Conservation (phyloP, 1,140 invertebrate genomes). For the Dermatophagoides farinae region DNA sequence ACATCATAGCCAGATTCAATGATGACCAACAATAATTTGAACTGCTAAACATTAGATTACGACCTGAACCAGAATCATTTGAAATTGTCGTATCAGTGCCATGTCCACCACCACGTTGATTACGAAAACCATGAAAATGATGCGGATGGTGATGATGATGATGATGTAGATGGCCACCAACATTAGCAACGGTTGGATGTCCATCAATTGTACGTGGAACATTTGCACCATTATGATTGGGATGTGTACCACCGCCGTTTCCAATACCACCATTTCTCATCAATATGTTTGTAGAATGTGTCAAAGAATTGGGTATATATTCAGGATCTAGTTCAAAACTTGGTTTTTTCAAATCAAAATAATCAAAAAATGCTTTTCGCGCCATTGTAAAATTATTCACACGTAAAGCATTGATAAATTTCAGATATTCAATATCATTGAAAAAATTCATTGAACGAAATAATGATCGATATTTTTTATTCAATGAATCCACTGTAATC, state of each 20-base stretch:
- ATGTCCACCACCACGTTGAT: background rate
- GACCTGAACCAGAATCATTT: background rate
- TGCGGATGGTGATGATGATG: too few relatives aligned
- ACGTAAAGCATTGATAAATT: constrained; percentile 14
- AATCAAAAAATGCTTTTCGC: constrained; percentile 12
- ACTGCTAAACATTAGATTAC: background rate
- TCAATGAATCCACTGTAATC: background rate
- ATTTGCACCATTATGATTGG: background rate
- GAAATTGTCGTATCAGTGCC: background rate
- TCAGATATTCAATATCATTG: constrained; percentile 14
- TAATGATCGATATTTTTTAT: background rate
- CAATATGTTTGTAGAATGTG: too few relatives aligned
- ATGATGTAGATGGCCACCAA: background rate
- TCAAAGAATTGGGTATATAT: too few relatives aligned
- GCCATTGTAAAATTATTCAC: constrained; percentile 14
- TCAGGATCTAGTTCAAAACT: too few relatives aligned
- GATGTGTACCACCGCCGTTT: background rate
- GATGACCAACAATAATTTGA: constrained; percentile 14
- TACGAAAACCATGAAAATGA: too few relatives aligned
- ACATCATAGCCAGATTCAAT: constrained; percentile 13
- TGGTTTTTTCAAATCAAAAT: constrained; percentile 13
- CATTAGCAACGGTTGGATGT: background rate
- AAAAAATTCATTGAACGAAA: constrained; percentile 7
- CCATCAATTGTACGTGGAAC: background rate
- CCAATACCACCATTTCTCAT: background rate